Percentiles rank a stretch among this genome's conserved stretches.
These are phyloP conservation scores for Sitophilus oryzae DNA, from an alignment of 1,140 invertebrate species.

Conservation along the genomic window DNA sequence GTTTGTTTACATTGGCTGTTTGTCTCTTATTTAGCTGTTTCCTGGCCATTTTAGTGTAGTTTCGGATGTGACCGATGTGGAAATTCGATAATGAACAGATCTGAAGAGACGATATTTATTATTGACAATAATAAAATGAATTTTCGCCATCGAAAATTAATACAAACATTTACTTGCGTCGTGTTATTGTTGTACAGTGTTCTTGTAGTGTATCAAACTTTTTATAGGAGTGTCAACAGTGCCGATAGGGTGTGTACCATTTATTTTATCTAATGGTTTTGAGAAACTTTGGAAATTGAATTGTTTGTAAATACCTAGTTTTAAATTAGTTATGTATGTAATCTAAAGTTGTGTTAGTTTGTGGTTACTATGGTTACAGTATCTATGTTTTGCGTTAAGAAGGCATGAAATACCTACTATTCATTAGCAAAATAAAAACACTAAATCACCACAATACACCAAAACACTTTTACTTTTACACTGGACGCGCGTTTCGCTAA, in stretches of 20 bases:
- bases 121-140: slow-evolving; percentile 34
- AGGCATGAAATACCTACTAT: too few relatives aligned
- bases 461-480: too few relatives aligned
- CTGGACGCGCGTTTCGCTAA: too few relatives aligned
- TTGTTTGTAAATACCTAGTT: too few relatives aligned
- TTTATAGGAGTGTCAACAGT: slow-evolving; percentile 27
- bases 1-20: slow-evolving; percentile 28
- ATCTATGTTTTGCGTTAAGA: too few relatives aligned
- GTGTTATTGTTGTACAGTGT: slow-evolving; percentile 53
- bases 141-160: slow-evolving; percentile 31
- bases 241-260: neutral
- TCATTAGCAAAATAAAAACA: too few relatives aligned
- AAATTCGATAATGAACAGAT: slow-evolving; percentile 18
- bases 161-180: slow-evolving; percentile 37
- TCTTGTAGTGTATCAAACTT: slow-evolving; percentile 55
- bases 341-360: too few relatives aligned
- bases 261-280: neutral
- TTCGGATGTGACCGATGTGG: neutral
- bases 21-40: slow-evolving; percentile 3
- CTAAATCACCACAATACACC: too few relatives aligned
- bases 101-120: slow-evolving; percentile 27
- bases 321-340: too few relatives aligned
- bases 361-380: too few relatives aligned
- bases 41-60: neutral
- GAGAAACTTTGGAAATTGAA: too few relatives aligned